Evolutionary conservation across 2,888 invertebrate species (phyloP).

Genomic region (Pediacus dermestoides): DNA sequence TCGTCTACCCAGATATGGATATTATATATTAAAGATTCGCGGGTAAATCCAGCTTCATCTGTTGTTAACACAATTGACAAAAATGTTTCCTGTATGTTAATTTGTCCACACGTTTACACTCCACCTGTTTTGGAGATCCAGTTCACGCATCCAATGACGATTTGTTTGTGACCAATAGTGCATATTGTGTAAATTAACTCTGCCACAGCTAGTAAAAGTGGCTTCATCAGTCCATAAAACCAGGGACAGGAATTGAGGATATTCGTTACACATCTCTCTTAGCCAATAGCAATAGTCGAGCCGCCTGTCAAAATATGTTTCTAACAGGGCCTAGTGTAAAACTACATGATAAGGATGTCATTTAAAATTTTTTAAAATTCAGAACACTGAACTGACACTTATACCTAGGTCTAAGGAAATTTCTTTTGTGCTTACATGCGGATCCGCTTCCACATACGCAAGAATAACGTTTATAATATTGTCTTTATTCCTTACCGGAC

Average conservation of each 20-base stretch:
- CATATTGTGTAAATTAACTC: too few species aligned
- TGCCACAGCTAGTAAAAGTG: too few species aligned
- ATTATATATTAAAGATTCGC: too few species aligned
- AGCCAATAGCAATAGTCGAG: slow-evolving; percentile 10
- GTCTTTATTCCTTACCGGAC: slow-evolving; percentile 7
- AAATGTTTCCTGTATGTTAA: too few species aligned
- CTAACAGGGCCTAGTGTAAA: slow-evolving; percentile 10
- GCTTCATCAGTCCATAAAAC: too few species aligned
- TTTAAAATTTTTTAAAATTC: slow-evolving; percentile 10
- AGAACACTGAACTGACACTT: too few species aligned
- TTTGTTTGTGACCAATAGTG: too few species aligned
- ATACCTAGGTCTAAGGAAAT: too few species aligned
- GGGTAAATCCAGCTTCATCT: too few species aligned
- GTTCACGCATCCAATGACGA: slow-evolving; percentile 11
- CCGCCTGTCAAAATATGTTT: slow-evolving; percentile 9
- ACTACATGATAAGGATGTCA: background rate
- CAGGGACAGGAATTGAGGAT: slow-evolving; percentile 9
- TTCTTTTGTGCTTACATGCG: too few species aligned
- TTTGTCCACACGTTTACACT: slow-evolving; percentile 13
- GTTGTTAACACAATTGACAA: too few species aligned
- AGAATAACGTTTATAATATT: slow-evolving; percentile 12
- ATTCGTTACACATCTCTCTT: slow-evolving; percentile 10
- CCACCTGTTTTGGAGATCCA: slow-evolving; percentile 12
- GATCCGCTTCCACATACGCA: slow-evolving; percentile 8
- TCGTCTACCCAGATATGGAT: too few species aligned